Evolutionary conservation across 2,797 vertebrate genomes (phyloP), one percentile per base, ranked within the genome.

Genomic region (Synanceia verrucosa): DNA sequence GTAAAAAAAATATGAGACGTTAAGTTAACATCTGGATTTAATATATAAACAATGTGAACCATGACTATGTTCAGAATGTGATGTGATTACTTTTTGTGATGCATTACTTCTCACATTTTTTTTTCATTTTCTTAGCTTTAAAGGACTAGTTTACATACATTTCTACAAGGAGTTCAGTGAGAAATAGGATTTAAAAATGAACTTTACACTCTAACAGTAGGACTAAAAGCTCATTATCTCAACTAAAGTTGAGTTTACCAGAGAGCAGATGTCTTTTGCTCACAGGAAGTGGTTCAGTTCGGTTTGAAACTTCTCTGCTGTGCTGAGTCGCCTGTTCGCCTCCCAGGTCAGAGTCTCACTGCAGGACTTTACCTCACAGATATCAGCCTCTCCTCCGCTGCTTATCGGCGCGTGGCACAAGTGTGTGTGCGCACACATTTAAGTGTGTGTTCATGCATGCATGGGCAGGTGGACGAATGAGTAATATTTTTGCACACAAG

Each of bases 291-390:
- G 2, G 31, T 67, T 65, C 8, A 2, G 19, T 34, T 53, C 23
- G 44, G 18, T 44, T 46, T 69, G 28, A 19, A 34, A 13, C 21
- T 59, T 57, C 6, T 73, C 16, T 80, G 73, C 6, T 73, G 18
- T 80, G 73, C 80, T 88, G 89, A 89, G 79, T 81, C 87, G 47
- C 31, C 34, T 61, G 51, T 82, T 67, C 24, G 51, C 70, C 55
- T 52, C 67, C 73, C 53, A 82, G 91, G 83, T 92, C 93, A 93
- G 85, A 92, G 84, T 93, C 86, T 90, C 74, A 61, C 65, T 73
- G 60, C 41, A 50, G 31, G 89, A 93, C 90, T 93, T 93, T 90
- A 92, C 37, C 88, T 93, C 81, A 18, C 52, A 36, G 72, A 81
- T 90, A 92, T 92, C 85, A 87, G 86, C 70, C 29, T 21, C 44